These are phyloP conservation scores for Oenanthe melanoleuca DNA, from an alignment of 2,113 vertebrate genomes.

Conservation along the genomic window DNA sequence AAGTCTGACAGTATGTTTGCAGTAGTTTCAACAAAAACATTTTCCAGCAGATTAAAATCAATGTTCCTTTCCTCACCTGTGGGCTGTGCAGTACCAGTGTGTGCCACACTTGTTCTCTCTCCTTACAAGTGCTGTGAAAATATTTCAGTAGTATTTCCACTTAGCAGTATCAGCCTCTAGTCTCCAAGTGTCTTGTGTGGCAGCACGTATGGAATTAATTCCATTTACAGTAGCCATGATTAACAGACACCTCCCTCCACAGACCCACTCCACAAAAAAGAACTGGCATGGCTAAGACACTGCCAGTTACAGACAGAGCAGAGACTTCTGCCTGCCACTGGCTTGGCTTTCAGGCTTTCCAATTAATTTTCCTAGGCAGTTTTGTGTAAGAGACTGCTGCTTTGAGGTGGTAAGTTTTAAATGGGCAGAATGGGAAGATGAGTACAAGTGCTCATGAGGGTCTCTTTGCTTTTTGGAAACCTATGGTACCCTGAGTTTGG, in stretches of 20 bases:
- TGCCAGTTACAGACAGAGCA: background rate
- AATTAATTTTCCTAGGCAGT: background rate
- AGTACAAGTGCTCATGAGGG: background rate
- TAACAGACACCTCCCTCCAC: background rate
- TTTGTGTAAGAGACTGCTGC: background rate
- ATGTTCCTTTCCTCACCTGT: background rate
- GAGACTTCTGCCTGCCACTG: background rate
- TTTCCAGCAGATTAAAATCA: background rate
- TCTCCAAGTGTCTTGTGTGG: background rate
- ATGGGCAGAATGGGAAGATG: background rate
- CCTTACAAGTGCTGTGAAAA: background rate
- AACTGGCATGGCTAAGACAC: background rate
- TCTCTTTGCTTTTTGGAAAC: background rate
- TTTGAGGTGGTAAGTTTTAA: background rate
- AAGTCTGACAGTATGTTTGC: background rate
- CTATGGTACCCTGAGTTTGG: background rate
- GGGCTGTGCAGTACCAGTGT: background rate
- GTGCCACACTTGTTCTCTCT: background rate
- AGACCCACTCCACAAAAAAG: background rate
- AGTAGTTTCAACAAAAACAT: background rate
- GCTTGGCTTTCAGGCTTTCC: background rate
- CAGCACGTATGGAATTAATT: background rate
- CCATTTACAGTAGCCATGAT: background rate
- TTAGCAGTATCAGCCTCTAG: background rate
- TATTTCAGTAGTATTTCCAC: background rate